A percentile compares a stretch with the other conserved stretches of the same genome.
phyloP scores from a whole-genome alignment of 2,113 vertebrate genomes.

The Saccopteryx leptura region DNA sequence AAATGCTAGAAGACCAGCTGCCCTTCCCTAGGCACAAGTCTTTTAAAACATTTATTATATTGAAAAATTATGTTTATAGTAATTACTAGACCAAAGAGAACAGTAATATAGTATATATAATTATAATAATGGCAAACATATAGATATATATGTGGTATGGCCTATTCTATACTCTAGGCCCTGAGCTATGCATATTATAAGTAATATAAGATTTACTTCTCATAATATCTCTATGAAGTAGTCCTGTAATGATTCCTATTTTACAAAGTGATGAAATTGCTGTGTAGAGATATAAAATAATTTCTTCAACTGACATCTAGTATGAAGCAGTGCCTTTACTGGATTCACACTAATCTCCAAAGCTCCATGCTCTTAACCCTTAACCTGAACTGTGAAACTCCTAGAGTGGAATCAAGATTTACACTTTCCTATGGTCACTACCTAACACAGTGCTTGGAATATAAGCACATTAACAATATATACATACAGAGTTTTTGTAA shows the following conservation, averaged over 20 bases:
- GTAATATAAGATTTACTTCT: neutral
- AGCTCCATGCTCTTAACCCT: neutral
- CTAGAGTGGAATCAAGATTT: neutral
- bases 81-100: neutral
- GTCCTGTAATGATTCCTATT: neutral
- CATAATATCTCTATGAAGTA: neutral
- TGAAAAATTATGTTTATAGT: constrained; percentile 12
- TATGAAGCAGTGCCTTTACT: neutral
- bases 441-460: neutral
- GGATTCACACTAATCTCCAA: neutral
- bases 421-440: neutral
- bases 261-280: neutral
- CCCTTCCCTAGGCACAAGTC: neutral
- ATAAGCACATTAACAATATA: neutral
- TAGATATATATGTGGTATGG: neutral
- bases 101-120: neutral
- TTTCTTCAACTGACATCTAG: neutral
- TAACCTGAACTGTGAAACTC: neutral
- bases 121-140: neutral
- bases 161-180: neutral
- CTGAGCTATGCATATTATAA: neutral
- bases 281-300: neutral
- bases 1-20: neutral
- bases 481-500: neutral
- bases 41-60: neutral